Evolutionary conservation across 1,140 invertebrate species (phyloP).

Genomic region (Philotrypesis tridentata): DNA sequence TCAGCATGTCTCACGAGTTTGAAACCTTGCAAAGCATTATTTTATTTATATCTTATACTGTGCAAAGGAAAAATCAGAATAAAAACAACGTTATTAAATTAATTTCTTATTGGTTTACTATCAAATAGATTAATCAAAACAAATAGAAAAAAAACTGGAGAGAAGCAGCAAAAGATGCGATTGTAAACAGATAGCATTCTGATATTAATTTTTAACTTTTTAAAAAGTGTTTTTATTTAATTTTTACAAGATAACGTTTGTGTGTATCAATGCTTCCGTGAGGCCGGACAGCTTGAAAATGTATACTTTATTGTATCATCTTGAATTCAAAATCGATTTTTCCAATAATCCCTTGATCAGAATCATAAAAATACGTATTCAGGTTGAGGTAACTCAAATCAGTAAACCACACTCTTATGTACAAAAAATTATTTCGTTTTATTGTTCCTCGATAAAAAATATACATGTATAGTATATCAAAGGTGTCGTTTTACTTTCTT

Average conservation of each 20-base stretch:
- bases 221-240: no score
- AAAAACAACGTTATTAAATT: neutral
- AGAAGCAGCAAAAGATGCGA: neutral
- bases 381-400: neutral
- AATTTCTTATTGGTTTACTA: neutral
- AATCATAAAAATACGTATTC: neutral
- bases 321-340: no score
- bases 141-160: neutral
- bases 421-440: conserved; percentile 16
- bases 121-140: neutral
- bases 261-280: neutral
- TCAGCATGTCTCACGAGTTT: no score
- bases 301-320: no score
- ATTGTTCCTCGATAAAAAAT: conserved; percentile 22
- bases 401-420: neutral
- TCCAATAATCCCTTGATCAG: no score
- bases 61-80: neutral
- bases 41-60: neutral
- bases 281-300: neutral
- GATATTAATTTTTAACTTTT: no score
- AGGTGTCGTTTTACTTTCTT: no score
- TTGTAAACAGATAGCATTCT: neutral
- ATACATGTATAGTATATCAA: neutral
- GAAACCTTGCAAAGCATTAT: neutral
- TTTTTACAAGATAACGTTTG: no score